Evolutionary conservation across 1,140 invertebrate species (phyloP).

Genomic region (Nasonia longicornis): DNA sequence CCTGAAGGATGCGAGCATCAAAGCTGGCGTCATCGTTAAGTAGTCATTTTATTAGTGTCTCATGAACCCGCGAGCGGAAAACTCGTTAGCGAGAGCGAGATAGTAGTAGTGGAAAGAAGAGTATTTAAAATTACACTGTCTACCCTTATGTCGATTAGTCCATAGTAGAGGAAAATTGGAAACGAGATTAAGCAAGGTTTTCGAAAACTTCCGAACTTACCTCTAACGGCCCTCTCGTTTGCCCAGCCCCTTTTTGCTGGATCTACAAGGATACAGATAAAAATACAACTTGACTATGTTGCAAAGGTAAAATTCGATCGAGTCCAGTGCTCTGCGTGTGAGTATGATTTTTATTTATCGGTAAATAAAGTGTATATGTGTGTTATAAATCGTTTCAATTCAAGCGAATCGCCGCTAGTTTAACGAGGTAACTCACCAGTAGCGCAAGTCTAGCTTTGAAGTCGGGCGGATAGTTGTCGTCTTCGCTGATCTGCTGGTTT

Average conservation of each 20-base stretch:
- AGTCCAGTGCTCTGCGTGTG: no score
- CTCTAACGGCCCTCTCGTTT: conserved; percentile 50
- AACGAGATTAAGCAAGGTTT: background rate
- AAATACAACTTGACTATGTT: background rate
- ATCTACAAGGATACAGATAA: conserved; percentile 38
- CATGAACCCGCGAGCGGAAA: background rate
- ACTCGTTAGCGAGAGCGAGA: background rate
- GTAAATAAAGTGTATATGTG: no score
- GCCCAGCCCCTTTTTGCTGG: conserved; percentile 56
- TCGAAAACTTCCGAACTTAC: conserved; percentile 49
- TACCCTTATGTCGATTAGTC: conserved; percentile 23
- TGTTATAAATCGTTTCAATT: no score
- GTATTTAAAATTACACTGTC: background rate
- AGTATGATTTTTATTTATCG: no score
- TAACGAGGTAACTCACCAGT: conserved; percentile 57
- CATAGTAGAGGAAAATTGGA: conserved; percentile 16
- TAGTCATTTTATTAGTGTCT: conserved; percentile 20
- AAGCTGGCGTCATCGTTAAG: conserved; percentile 28
- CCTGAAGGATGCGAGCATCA: conserved; percentile 24
- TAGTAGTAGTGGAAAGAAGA: conserved; percentile 26
- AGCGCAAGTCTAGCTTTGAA: conserved; percentile 64
- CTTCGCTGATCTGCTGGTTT: conserved; percentile 19
- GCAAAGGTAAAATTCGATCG: no score
- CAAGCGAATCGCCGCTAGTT: no score
- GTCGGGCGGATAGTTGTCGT: conserved; percentile 65